Percentiles rank a stretch among this genome's conserved stretches.
These are phyloP conservation scores for Onychostruthus taczanowskii DNA, from an alignment of 2,113 vertebrate species.

Conservation along the genomic window DNA sequence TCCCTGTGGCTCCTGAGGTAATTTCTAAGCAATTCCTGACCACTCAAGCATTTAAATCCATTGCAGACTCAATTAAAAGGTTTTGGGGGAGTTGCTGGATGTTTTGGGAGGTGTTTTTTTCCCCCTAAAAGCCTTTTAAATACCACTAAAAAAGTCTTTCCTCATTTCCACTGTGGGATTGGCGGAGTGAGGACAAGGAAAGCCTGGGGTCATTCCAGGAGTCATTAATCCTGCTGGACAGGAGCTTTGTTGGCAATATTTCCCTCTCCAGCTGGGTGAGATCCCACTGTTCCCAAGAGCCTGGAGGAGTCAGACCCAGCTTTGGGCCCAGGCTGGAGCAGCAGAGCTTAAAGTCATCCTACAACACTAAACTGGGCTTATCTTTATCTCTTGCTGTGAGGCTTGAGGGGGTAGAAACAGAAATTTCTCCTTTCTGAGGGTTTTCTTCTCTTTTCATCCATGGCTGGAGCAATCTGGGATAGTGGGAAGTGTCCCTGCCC, in stretches of 20 bases:
- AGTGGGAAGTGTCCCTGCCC: not conserved
- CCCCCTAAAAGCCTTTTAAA: conserved; percentile 26
- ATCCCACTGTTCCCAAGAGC: not conserved
- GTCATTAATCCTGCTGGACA: conserved; percentile 58
- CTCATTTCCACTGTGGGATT: not conserved
- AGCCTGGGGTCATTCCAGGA: not conserved
- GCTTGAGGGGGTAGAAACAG: not conserved
- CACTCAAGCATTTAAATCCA: conserved; percentile 34
- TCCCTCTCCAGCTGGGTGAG: not conserved
- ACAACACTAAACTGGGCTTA: accelerated
- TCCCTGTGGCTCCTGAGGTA: not conserved
- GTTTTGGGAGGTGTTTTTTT: not conserved
- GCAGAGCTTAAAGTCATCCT: not conserved
- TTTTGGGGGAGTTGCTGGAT: not conserved
- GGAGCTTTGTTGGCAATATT: conserved; percentile 19
- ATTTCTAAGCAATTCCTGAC: conserved; percentile 31
- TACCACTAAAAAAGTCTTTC: not conserved
- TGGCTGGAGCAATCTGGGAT: not conserved
- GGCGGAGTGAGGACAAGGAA: conserved; percentile 2
- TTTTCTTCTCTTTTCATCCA: not conserved
- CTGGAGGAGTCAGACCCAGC: not conserved
- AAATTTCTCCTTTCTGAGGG: not conserved
- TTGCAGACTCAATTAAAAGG: conserved; percentile 38
- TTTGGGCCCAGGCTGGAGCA: not conserved
- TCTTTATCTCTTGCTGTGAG: not conserved